Base-by-base conservation (phyloP, 2,113 vertebrate genomes). In the Dolichallabes microphthalmus region DNA sequence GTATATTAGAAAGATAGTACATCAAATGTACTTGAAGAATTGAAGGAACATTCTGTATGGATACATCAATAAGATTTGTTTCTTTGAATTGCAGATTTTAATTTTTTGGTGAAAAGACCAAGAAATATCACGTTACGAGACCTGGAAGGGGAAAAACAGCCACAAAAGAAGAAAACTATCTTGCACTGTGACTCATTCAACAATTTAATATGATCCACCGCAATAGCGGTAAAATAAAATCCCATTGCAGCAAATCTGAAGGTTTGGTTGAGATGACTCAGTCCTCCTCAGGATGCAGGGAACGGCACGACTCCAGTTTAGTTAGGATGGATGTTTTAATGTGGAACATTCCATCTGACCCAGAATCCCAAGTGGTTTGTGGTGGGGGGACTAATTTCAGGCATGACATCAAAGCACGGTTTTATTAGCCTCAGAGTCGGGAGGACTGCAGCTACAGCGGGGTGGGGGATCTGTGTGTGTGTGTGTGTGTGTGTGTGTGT, bases 381-480 rank as follows among this genome's bases (percentile, higher is more conserved):
- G 82, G 74, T 88, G 60, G 86, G 88, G 86, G 85, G 86, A 74
- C 19, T 77, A 61, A 79, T 85, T 88, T 86, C 85, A 68, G 88
- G 80, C 73, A 85, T 74, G 86, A 89, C 89, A 87, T 91, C 85
- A 90, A 89, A 88, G 84, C 22, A 45, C 58, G 78, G 83, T 77
- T 84, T 85, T 58, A 45, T 85, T 77, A 81, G 85, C 61, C 60
- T 69, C 61, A 53, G 66, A 85, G 82, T 13, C n/a, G 52, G 77
- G 45, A 69, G 82, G n/a, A 63, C 77, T 68, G 55, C 45, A 35
- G 58, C 80, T 78, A 69, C 78, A 61, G 25, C 50, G 39, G 63
- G 39, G 63, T 78, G 13, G 35, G 25, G 61, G 32, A 6, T 14
- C 20, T 50, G 66, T 39, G 69, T 57, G n/a, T 25, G 75, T 32